Evolutionary conservation across 2,797 vertebrate genomes (phyloP), one percentile per base, ranked within the genome.

Genomic region (Pogonophryne albipinna): DNA sequence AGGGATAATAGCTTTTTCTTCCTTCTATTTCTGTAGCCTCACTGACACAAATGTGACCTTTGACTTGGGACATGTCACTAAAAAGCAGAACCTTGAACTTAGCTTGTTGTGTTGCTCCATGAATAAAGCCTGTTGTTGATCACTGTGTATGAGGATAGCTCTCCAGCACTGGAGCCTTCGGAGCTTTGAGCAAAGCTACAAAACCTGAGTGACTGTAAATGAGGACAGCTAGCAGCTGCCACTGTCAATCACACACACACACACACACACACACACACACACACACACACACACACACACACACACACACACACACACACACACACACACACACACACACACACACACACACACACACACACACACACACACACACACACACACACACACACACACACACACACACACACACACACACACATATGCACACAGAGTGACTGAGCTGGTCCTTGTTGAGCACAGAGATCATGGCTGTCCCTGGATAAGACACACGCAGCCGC

Each of bases 201-300:
- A 66, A 80, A 79, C 67, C 74, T 62, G 53, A 85, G 82, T 62
- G 79, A 84, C 86, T 95, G 94, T 93, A 94, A 94, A 94, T 92
- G 93, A 94, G 95, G 94, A 94, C 74, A 67, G 56, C 78, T 1
- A 57, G 87, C 97, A 99, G 96, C 96, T 99, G 98, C 92, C 75
- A 73, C 67, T 1, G 96, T 98, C 97, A 88, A 89, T 99, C 63
- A 16, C n/a, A 11, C 13, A 20, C 62, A 49, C 45, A 41, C 31
- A 68, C 49, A 47, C 68, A 17, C 17, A 47, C 46, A 17, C 46
- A 47, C 46, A 47, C 46, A 47, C 20, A 46, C 6, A 20, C n/a
- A 23, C 20, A 23, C 23, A 23, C 23, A 23, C 23, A 23, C 23
- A 23, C 23, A 23, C 23, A 23, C 23, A 49, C 20, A 46, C 6